phyloP scores from a whole-genome alignment of 2,113 vertebrate genomes.

The Catharus fuscescens region DNA sequence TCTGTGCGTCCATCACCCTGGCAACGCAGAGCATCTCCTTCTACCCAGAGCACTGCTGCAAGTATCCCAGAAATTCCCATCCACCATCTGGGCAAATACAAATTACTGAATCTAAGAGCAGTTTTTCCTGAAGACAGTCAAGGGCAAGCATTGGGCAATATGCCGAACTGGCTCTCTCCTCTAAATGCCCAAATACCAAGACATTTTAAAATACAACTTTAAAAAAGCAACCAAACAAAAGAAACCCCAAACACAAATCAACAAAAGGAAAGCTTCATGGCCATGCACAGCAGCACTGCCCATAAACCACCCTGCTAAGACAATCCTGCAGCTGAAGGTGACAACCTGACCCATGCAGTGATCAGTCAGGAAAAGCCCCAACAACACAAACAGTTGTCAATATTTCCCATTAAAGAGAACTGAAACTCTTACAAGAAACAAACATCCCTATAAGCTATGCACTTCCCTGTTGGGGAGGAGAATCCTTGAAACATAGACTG shows the following conservation, averaged over 20 bases:
- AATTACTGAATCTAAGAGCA: neutral
- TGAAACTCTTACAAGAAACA: neutral
- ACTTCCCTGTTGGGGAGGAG: neutral
- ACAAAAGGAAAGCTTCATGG: neutral
- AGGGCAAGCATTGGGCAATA: neutral
- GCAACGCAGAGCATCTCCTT: neutral
- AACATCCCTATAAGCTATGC: neutral
- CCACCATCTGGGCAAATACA: neutral
- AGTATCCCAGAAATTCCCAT: neutral
- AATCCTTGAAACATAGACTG: slow-evolving; percentile 17
- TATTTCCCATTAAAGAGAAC: neutral
- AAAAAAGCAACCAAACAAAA: neutral
- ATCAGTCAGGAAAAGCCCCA: neutral
- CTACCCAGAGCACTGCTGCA: neutral
- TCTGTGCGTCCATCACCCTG: neutral
- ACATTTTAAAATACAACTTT: neutral
- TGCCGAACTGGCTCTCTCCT: neutral
- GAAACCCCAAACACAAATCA: neutral
- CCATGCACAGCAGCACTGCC: neutral
- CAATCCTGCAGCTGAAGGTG: neutral
- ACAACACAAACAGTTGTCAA: neutral
- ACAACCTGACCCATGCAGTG: neutral
- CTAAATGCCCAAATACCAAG: neutral
- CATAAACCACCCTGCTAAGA: neutral
- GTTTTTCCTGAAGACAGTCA: neutral